phyloP scores from a whole-genome alignment of 2,888 invertebrate genomes.

The Deroplatys truncata region DNA sequence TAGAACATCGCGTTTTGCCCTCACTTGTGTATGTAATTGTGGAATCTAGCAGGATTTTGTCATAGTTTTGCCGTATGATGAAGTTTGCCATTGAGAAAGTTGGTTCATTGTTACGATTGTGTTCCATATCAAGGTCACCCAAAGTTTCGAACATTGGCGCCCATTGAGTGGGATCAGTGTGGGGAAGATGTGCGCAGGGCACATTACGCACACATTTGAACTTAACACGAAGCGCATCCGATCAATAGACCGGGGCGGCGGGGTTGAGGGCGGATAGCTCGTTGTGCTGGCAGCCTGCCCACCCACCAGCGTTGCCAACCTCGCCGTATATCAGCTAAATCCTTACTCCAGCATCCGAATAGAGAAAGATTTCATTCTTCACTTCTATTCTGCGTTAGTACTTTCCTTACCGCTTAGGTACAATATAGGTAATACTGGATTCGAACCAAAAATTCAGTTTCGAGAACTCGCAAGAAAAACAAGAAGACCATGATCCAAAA shows the following conservation, averaged over 20 bases:
- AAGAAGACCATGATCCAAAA: too few species aligned
- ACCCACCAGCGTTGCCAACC: background rate
- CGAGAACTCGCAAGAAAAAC: too few species aligned
- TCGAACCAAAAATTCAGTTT: too few species aligned
- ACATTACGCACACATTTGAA: background rate
- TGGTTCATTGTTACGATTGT: too few species aligned
- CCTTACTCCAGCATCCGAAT: too few species aligned
- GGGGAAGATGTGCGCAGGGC: background rate
- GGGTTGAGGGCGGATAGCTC: background rate
- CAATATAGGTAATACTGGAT: too few species aligned
- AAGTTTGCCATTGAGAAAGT: background rate
- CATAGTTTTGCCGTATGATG: background rate
- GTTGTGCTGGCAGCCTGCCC: background rate
- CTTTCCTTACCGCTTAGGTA: too few species aligned
- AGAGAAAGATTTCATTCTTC: too few species aligned
- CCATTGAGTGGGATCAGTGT: background rate
- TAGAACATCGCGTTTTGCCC: too few species aligned
- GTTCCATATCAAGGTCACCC: background rate
- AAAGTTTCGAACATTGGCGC: background rate
- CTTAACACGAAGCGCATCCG: background rate
- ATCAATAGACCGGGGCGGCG: background rate
- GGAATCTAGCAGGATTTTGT: too few species aligned
- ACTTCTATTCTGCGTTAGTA: too few species aligned
- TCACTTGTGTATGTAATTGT: too few species aligned
- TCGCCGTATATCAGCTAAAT: background rate